Evolutionary conservation across 2,113 vertebrate genomes (phyloP), one percentile per base, ranked within the genome.

Genomic region (Poeciliopsis prolifica): DNA sequence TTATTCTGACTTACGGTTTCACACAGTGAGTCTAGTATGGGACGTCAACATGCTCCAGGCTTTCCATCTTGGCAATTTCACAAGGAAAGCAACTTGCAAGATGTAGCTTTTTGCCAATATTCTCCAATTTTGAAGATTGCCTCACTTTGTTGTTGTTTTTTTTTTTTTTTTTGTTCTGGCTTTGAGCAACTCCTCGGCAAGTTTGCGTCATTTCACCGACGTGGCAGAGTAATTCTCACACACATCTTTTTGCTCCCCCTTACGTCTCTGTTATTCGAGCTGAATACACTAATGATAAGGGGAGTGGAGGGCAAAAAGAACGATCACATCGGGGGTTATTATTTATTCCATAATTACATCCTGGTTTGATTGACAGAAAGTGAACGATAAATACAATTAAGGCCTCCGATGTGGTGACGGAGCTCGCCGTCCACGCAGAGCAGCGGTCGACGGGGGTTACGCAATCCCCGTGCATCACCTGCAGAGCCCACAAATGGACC

Each of bases 351-450:
- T 69, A 73, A 83, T 75, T 76, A 74, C 61, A 74, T 75, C 48
- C 66, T 2, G 35, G 84, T 77, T 74, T 89, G 88, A 89, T 82
- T 89, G 86, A 61, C 80, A 84, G 74, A 72, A 64, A 81, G 77
- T 77, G 74, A 84, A 78, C 70, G 74, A 74, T 80, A 30, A 65
- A 83, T 80, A 62, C 61, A 86, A 86, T 89, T 75, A 76, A 37
- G 75, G 71, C 26, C 14, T 68, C 70, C 75, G 61, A 69, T 78
- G 72, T 77, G n/a, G 44, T 81, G 12, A 13, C 74, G 70, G 63
- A 33, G 61, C 80, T 44, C 48, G 62, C 69, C n/a, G 77, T 29
- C 6, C 61, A 66, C 65, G 70, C 61, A 62, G 29, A 85, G 17
- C 31, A 60, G 70, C 58, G 78, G 81, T 76, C 70, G 65, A 79